Percentiles rank a stretch among this genome's conserved stretches.
Conservation (phyloP, 2,113 vertebrate genomes). For the Scomber scombrus region DNA sequence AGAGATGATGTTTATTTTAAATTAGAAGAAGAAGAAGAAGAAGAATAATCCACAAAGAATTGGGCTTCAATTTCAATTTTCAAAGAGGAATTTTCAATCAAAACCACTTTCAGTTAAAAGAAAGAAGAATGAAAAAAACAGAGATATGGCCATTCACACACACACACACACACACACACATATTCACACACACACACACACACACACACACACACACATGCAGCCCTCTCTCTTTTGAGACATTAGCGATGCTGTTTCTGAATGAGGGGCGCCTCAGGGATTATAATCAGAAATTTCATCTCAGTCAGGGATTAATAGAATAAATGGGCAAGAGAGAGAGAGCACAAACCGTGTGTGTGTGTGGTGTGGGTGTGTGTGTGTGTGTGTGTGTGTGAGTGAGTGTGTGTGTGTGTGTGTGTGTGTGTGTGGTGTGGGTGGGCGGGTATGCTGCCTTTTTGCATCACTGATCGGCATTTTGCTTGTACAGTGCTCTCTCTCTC, state of each 20-base stretch:
- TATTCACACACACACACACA: conserved; percentile 38
- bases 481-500: conserved; percentile 36
- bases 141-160: conserved; percentile 28
- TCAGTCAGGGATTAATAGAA: conserved; percentile 82
- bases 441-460: conserved; percentile 60
- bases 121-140: not conserved
- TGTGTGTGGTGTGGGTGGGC: conserved; percentile 28
- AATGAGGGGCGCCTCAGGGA: conserved; percentile 75
- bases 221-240: conserved; percentile 65
- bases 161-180: conserved; percentile 9
- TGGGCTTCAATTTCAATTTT: conserved; percentile 59
- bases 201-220: conserved; percentile 40
- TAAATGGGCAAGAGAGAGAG: conserved; percentile 75
- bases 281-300: conserved; percentile 83
- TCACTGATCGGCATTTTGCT: conserved; percentile 66
- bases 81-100: conserved; percentile 29
- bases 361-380: conserved; percentile 44
- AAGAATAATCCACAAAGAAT: conserved; percentile 50
- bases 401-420: conserved; percentile 47
- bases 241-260: conserved; percentile 79
- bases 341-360: conserved; percentile 41
- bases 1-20: conserved; percentile 29
- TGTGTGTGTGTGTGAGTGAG: conserved; percentile 38
- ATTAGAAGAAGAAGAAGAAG: not conserved
- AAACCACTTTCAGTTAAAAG: conserved; percentile 30